Conservation (phyloP, 2,888 invertebrate species). For the Carpatolechia fugitivella region DNA sequence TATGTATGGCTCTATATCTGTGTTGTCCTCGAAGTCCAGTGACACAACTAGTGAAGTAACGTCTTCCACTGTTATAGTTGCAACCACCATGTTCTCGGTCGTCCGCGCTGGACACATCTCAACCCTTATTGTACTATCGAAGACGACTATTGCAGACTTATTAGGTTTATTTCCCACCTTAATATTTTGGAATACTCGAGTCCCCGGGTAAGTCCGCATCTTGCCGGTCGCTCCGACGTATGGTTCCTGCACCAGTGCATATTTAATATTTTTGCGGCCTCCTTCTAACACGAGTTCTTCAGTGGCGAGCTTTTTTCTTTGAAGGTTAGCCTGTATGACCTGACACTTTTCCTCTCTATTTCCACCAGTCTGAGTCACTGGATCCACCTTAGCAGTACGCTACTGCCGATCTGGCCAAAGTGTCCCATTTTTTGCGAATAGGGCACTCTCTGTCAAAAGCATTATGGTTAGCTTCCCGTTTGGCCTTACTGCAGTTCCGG, state of each 20-base stretch:
- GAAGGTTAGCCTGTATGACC: constrained; percentile 6
- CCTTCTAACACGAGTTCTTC: constrained; percentile 17
- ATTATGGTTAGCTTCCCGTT: background rate
- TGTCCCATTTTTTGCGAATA: background rate
- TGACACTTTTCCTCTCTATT: background rate
- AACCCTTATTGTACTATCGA: background rate
- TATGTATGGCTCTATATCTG: background rate
- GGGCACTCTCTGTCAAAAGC: background rate
- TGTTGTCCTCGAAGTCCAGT: background rate
- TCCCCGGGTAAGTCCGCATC: constrained; percentile 3
- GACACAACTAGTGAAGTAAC: background rate
- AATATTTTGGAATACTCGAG: constrained; percentile 4
- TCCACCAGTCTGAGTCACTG: background rate
- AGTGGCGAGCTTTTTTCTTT: constrained; percentile 16
- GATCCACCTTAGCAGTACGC: constrained; percentile 4
- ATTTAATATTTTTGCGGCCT: background rate
- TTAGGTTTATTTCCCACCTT: background rate
- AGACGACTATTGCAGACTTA: constrained; percentile 13
- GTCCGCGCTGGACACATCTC: background rate
- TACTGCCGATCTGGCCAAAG: background rate
- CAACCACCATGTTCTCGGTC: constrained; percentile 9
- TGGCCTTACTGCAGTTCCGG: background rate
- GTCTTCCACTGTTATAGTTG: background rate
- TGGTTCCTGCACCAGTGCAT: constrained; percentile 22
- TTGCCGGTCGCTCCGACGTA: constrained; percentile 9